Conservation (phyloP, 2,113 vertebrate species). For the Rafetus swinhoei region DNA sequence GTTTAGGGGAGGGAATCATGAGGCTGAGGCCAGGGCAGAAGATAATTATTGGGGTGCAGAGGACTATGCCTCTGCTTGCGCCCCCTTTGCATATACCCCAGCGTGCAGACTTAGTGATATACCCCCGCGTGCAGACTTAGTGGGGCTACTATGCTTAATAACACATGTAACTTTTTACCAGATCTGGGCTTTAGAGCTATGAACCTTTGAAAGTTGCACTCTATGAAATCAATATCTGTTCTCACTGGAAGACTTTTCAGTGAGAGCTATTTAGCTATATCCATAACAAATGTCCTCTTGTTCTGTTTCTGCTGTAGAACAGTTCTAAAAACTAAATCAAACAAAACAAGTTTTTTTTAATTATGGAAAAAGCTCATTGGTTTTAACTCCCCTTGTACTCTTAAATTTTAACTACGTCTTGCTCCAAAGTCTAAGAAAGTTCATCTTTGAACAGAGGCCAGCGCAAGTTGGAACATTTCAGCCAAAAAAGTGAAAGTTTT, state of each 20-base stretch:
- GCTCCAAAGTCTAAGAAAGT: background rate
- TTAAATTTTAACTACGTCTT: background rate
- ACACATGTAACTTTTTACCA: background rate
- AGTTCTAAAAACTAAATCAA: background rate
- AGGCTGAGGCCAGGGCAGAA: too few species aligned
- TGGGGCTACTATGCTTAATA: background rate
- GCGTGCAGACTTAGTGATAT: too few species aligned
- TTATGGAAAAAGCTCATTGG: background rate
- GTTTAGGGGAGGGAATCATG: too few species aligned
- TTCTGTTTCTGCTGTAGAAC: background rate
- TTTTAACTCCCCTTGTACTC: background rate
- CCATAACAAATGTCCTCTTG: background rate
- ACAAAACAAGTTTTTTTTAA: background rate
- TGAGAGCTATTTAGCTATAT: background rate
- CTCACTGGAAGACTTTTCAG: background rate
- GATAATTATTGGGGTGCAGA: too few species aligned
- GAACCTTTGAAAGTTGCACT: background rate
- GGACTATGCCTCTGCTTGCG: too few species aligned
- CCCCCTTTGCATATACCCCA: too few species aligned
- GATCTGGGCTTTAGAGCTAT: background rate
- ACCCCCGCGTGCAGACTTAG: fast-evolving
- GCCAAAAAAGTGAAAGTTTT: background rate
- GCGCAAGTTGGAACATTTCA: background rate
- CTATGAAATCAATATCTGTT: background rate
- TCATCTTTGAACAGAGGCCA: background rate